Evolutionary conservation across 2,888 invertebrate genomes (phyloP), one percentile per base, ranked within the genome.

Genomic region (Mythimna impura): DNA sequence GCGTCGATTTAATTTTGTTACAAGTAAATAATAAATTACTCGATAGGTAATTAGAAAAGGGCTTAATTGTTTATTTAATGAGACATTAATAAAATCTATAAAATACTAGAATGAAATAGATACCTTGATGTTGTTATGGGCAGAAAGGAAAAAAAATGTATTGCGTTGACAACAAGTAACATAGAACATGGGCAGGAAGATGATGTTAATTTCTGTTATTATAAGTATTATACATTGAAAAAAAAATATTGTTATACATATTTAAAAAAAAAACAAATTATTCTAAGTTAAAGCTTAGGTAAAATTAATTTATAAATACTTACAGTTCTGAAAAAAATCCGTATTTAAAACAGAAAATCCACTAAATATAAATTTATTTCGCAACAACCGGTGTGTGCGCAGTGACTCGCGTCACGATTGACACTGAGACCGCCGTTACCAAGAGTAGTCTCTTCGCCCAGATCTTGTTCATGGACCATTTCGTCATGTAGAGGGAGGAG

Each of bases 301-400:
- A 30, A 30, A 47, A 47, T 47, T 6, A 17, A 47, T 20, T 4
- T 43, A 40, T 22, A 20, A 43, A 43, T 79, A 79, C 76, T 76
- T 40, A 76, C 76, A 25, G 17, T 40, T 61, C 0, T 14, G 2
- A 10, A 47, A 40, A 25, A 55, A 67, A 73, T 79, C 80, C 76
- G 40, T 55, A 12, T 36, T 22, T 1, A 36, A 30, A 34, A 47
- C 47, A 43, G 54, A 36, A 77, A n/a, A 36, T 3, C 3, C 80
- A 76, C 80, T 57, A 10, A 79, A 20, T 34, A 14, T 17, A 57
- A 80, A 76, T 62, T 80, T 43, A 62, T 73, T 80, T 66, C 58
- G 62, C 61, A 80, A 73, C 34, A 20, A 22, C 6, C 22, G 40
- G 58, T 68, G 75, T 66, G 75, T 50, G 78, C 73, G 64, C 73